Conservation (phyloP, 2,113 vertebrate species). For the Rhabdornis inornatus region DNA sequence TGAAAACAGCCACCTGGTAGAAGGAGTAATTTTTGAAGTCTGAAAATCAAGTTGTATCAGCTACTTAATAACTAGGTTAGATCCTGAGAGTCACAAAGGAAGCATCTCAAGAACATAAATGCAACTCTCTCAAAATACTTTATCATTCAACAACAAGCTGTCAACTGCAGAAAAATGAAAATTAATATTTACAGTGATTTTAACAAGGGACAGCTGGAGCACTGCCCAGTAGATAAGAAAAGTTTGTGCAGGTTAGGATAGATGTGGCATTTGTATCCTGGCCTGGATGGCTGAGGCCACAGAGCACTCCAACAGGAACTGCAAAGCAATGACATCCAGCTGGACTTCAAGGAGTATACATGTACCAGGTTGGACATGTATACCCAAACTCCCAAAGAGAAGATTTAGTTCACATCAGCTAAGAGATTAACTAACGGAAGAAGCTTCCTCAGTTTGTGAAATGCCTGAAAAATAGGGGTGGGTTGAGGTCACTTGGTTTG, state of each 20-base stretch:
- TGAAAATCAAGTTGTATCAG: background rate
- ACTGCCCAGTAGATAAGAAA: background rate
- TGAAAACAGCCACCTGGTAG: background rate
- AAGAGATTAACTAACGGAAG: background rate
- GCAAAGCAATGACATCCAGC: background rate
- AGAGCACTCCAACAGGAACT: background rate
- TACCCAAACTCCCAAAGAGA: background rate
- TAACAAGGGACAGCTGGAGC: background rate
- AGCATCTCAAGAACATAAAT: background rate
- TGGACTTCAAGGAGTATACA: background rate
- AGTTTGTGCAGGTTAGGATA: background rate
- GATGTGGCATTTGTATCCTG: background rate
- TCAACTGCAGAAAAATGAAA: background rate
- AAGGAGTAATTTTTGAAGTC: background rate
- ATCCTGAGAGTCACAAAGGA: background rate
- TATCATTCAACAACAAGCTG: background rate
- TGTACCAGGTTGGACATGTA: rapidly evolving
- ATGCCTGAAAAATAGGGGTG: background rate
- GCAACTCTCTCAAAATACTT: background rate
- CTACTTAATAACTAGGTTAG: background rate
- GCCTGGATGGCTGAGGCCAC: background rate
- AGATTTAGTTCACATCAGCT: background rate
- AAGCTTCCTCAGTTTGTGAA: background rate
- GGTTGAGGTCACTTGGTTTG: background rate
- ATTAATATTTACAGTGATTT: background rate